phyloP scores from a whole-genome alignment of 2,888 invertebrate genomes.

The Spatulosminthurus flaviceps region DNA sequence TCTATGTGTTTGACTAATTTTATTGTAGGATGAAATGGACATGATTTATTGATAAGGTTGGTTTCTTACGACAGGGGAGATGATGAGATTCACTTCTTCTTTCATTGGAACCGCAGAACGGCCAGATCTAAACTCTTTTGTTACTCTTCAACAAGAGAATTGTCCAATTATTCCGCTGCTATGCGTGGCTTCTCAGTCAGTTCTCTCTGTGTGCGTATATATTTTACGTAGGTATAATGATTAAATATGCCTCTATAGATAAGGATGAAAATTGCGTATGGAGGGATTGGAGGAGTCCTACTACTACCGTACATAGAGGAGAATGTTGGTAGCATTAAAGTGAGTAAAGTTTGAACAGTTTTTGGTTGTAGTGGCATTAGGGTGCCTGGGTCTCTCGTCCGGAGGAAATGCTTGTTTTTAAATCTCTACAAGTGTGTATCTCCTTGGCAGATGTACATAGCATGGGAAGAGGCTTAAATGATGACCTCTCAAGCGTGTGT shows the following conservation, averaged over 20 bases:
- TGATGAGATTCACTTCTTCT: conserved; percentile 11
- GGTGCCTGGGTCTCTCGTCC: neutral
- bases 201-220: too few species aligned
- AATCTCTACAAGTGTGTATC: neutral
- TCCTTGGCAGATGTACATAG: too few species aligned
- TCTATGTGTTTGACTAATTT: neutral
- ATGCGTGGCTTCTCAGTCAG: neutral
- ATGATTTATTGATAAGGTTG: neutral
- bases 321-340: neutral
- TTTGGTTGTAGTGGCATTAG: neutral
- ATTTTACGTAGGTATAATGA: too few species aligned
- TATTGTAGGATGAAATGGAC: neutral
- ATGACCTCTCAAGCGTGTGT: neutral
- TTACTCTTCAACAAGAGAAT: conserved; percentile 12
- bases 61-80: neutral
- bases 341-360: neutral
- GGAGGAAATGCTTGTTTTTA: conserved; percentile 9
- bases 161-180: conserved; percentile 1
- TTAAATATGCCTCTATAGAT: too few species aligned
- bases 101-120: conserved; percentile 8
- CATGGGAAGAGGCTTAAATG: too few species aligned
- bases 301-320: neutral
- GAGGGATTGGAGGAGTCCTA: too few species aligned
- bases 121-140: conserved; percentile 3
- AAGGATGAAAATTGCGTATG: too few species aligned